A percentile compares a stretch with the other conserved stretches of the same genome.
Conservation (phyloP, 53 echinoderm and acorn worm genomes). For the Stichopus horrens region DNA sequence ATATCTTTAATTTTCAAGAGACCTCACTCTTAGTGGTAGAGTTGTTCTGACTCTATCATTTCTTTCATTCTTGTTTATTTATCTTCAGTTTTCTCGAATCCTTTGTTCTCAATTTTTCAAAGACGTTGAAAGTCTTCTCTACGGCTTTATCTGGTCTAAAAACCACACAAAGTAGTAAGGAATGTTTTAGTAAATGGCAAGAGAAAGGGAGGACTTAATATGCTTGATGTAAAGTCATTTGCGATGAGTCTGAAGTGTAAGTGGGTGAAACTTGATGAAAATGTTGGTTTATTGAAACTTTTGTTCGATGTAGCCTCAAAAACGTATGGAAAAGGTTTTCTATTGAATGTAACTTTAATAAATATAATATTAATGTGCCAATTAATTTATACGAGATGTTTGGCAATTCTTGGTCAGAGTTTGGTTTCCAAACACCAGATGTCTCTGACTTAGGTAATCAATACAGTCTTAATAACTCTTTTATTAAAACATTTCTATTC, state of each 20-base stretch:
- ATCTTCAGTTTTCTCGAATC: not conserved
- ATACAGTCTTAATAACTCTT: no score
- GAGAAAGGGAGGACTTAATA: not conserved
- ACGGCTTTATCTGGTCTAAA: not conserved
- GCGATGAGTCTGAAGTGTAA: not conserved
- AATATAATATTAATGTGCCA: not conserved
- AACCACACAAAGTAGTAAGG: not conserved
- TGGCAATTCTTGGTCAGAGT: not conserved
- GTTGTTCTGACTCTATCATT: not conserved
- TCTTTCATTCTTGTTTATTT: not conserved
- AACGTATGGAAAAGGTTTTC: not conserved
- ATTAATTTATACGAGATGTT: constrained; percentile 7
- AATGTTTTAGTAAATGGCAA: not conserved
- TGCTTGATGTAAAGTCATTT: not conserved
- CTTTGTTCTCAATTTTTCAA: not conserved
- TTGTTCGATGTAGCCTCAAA: not conserved
- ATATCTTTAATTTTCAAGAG: not conserved
- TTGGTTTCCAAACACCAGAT: not conserved
- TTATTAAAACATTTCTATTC: no score
- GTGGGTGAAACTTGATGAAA: not conserved
- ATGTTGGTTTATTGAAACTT: constrained; percentile 13
- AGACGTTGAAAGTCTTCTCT: not conserved
- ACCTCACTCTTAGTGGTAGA: not conserved
- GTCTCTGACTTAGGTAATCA: no score
- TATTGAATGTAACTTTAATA: not conserved